Percentiles rank a stretch among this genome's conserved stretches.
Conservation (phyloP, 1,140 invertebrate species). For the Oscheius sp. region DNA sequence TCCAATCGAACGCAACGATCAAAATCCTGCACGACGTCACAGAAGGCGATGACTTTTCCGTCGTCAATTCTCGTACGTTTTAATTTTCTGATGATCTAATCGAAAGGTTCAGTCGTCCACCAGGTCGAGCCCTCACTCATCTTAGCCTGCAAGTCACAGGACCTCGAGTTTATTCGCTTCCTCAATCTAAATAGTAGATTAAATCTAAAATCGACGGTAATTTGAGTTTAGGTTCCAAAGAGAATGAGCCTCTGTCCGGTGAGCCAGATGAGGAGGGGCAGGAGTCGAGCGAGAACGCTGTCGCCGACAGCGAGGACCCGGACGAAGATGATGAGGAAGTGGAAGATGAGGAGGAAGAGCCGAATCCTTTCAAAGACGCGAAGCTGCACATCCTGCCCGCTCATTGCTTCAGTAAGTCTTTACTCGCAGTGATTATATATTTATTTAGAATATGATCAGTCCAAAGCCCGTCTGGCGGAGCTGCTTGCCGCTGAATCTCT, state of each 20-base stretch:
- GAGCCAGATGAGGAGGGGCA: background rate
- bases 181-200: conserved; percentile 18
- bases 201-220: background rate
- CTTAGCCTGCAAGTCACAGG: conserved; percentile 26
- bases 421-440: conserved; percentile 12
- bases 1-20: conserved; percentile 21
- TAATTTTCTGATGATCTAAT: background rate
- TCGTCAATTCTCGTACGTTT: conserved; percentile 29
- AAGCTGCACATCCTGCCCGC: background rate
- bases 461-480: conserved; percentile 14
- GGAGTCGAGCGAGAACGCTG: background rate
- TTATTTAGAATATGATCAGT: conserved; percentile 27
- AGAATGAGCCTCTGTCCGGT: background rate
- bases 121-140: conserved; percentile 34
- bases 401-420: background rate
- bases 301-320: background rate
- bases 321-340: background rate
- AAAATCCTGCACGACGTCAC: conserved; percentile 36
- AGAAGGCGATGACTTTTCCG: conserved; percentile 32
- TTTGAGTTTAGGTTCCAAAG: background rate
- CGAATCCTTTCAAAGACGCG: background rate
- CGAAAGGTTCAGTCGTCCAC: conserved; percentile 28
- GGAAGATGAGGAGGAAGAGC: background rate
- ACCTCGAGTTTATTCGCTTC: conserved; percentile 25
- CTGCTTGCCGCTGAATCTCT: conserved; percentile 30